Conservation (phyloP, 1,140 invertebrate species). For the Trichogramma pretiosum region DNA sequence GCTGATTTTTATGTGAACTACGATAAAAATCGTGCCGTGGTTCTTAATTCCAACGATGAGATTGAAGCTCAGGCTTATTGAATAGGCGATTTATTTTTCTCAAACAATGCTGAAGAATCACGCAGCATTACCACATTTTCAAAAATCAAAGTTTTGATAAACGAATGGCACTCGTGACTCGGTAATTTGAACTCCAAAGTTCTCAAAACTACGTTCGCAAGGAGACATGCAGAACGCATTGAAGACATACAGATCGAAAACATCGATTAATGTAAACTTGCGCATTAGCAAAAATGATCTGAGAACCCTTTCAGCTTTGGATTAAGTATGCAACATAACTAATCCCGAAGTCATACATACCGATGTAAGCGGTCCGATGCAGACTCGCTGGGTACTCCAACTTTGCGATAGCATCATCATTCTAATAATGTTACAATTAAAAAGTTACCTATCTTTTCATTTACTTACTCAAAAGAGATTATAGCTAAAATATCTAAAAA, state of each 20-base stretch:
- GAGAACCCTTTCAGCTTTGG: no score
- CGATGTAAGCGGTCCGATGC: no score
- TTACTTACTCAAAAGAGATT: no score
- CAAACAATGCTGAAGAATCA: background rate
- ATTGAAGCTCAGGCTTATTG: background rate
- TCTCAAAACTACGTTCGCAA: background rate
- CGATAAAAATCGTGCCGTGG: background rate
- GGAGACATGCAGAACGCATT: background rate
- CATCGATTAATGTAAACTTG: background rate
- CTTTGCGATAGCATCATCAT: no score
- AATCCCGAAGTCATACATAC: no score
- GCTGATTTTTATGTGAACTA: slow-evolving; percentile 1
- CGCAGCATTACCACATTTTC: background rate
- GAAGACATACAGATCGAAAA: background rate
- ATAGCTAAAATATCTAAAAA: no score
- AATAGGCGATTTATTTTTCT: background rate
- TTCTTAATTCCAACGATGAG: slow-evolving; percentile 1
- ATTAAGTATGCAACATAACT: no score
- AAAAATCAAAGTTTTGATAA: background rate
- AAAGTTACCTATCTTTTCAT: no score
- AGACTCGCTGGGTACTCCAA: no score
- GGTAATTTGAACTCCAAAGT: slow-evolving; percentile 4
- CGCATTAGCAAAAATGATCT: no score
- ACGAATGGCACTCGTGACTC: background rate
- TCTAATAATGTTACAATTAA: no score